Conservation (phyloP, 2,797 vertebrate species). For the Toxotes lorentzi region DNA sequence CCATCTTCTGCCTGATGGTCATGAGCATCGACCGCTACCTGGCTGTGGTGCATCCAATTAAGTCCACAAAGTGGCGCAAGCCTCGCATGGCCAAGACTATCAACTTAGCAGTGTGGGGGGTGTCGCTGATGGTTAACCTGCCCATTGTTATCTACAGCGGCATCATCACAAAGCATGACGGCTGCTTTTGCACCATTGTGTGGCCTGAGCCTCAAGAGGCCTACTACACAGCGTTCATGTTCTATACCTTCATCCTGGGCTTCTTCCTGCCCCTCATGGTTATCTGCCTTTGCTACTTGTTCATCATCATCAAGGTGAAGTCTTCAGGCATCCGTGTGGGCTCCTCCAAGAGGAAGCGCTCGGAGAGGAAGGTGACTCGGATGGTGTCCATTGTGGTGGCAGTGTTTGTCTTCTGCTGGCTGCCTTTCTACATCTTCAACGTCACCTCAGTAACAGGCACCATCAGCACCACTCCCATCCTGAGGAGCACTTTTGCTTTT, state of each 20-base stretch:
- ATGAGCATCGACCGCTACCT: conserved; percentile 98
- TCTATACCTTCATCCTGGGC: conserved; percentile 95
- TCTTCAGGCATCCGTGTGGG: conserved; percentile 94
- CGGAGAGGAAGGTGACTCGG: conserved; percentile 94
- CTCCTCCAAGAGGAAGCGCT: conserved; percentile 94
- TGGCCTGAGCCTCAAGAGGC: conserved; percentile 94
- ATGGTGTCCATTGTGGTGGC: conserved; percentile 98
- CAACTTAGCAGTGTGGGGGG: conserved; percentile 92
- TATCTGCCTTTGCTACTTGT: conserved; percentile 96
- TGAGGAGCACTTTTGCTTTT: conserved; percentile 95
- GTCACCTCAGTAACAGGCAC: conserved; percentile 93
- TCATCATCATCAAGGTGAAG: conserved; percentile 96
- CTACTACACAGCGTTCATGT: conserved; percentile 96
- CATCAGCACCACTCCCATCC: conserved; percentile 91
- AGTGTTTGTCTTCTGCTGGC: conserved; percentile 97
- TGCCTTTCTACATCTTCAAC: conserved; percentile 97
- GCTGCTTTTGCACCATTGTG: conserved; percentile 93
- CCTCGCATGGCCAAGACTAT: conserved; percentile 94
- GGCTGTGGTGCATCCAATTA: conserved; percentile 96
- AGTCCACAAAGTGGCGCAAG: conserved; percentile 95
- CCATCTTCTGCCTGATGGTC: conserved; percentile 96
- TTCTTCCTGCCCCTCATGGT: conserved; percentile 95
- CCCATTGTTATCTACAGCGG: conserved; percentile 96
- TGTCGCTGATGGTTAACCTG: conserved; percentile 95
- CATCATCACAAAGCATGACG: conserved; percentile 88